Evolutionary conservation across 2,113 vertebrate species (phyloP).

Genomic region (Serinus canaria): DNA sequence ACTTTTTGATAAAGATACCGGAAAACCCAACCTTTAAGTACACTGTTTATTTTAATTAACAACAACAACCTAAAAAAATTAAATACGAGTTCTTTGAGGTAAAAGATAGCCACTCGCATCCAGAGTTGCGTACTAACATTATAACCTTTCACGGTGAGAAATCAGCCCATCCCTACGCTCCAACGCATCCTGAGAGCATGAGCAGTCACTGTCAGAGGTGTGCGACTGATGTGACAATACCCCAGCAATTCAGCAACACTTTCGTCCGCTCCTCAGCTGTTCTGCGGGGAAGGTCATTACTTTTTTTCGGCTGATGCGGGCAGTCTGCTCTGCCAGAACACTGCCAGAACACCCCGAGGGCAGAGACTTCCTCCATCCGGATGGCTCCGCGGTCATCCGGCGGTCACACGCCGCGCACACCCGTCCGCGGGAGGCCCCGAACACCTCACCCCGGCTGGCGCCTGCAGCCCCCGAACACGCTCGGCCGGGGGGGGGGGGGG

Average conservation of each 20-base stretch:
- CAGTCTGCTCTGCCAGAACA: not conserved
- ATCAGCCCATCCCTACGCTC: not conserved
- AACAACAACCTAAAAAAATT: not conserved
- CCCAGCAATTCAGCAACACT: not conserved
- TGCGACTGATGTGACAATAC: fast-evolving
- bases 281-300: fast-evolving
- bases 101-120: fast-evolving
- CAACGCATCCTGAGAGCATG: fast-evolving
- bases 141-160: not conserved
- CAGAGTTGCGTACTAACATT: not conserved
- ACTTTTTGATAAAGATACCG: not conserved
- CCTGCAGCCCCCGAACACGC: not conserved
- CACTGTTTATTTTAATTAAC: not conserved
- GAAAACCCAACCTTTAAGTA: not conserved
- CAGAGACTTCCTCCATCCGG: not conserved
- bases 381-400: not conserved
- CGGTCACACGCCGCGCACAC: not conserved
- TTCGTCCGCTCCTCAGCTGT: not conserved
- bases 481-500: too few species aligned
- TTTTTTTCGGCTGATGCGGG: not conserved
- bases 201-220: not conserved
- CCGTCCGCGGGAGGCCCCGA: not conserved
- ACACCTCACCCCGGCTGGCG: not conserved
- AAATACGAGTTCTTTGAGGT: not conserved
- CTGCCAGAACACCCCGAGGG: too few species aligned